Evolutionary conservation across 2,888 invertebrate genomes (phyloP).

Genomic region (Homarus gammarus): DNA sequence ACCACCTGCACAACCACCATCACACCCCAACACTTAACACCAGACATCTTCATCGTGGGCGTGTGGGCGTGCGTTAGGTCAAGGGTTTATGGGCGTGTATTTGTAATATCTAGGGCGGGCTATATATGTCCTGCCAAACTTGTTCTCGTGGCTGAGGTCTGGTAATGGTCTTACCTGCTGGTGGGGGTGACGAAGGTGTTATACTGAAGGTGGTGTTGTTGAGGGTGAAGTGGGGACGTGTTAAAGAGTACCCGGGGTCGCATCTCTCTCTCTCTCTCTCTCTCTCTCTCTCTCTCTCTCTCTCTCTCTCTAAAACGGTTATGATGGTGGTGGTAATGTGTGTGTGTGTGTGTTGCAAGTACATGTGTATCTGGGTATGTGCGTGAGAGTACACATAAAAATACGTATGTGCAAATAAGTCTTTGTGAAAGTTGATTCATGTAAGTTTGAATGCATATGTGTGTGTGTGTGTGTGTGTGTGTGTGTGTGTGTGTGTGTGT

Average conservation of each 20-base stretch:
- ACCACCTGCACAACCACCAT: too few species aligned
- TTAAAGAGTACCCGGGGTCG: too few species aligned
- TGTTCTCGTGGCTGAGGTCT: background rate
- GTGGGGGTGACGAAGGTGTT: background rate
- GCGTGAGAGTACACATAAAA: background rate
- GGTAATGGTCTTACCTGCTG: background rate
- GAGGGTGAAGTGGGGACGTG: too few species aligned
- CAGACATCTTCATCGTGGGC: constrained; percentile 3
- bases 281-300: too few species aligned
- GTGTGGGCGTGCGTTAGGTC: background rate
- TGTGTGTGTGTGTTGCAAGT: constrained; percentile 11
- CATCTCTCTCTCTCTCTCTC: too few species aligned
- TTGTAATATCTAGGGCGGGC: background rate
- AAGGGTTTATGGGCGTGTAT: background rate
- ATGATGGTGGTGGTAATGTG: too few species aligned
- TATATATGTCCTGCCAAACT: background rate
- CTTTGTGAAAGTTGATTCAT: constrained; percentile 2
- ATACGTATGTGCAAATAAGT: too few species aligned
- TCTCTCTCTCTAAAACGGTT: too few species aligned
- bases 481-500: too few species aligned
- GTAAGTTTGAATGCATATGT: constrained; percentile 7
- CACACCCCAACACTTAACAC: background rate
- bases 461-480: constrained; percentile 27
- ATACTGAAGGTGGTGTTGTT: background rate
- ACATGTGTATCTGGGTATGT: background rate